Conservation (phyloP, 2,113 vertebrate genomes). For the Cardinalis cardinalis region DNA sequence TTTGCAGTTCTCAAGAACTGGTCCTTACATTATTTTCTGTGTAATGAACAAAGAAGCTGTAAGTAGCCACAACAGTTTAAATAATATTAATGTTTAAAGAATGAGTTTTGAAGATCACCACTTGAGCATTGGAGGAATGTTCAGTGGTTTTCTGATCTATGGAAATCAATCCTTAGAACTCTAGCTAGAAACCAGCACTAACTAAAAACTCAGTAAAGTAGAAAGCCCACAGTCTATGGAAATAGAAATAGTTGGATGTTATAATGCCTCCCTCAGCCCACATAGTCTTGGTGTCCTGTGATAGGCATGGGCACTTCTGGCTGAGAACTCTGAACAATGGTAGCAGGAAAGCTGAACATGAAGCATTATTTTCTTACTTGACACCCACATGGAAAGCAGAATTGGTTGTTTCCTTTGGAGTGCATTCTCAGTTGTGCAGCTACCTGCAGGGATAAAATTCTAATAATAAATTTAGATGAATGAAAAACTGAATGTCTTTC, state of each 20-base stretch:
- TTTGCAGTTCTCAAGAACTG: background rate
- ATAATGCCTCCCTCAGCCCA: background rate
- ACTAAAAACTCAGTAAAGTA: background rate
- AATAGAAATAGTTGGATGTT: background rate
- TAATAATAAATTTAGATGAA: background rate
- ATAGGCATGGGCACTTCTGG: background rate
- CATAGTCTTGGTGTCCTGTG: background rate
- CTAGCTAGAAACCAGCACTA: background rate
- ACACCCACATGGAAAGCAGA: background rate
- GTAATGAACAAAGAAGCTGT: background rate
- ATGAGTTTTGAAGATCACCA: background rate
- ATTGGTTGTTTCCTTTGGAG: background rate
- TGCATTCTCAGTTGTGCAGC: background rate
- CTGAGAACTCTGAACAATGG: accelerated
- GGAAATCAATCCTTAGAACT: background rate
- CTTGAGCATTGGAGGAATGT: accelerated
- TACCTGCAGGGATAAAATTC: background rate
- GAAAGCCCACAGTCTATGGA: background rate
- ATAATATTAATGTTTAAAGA: background rate
- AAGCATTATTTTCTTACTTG: background rate
- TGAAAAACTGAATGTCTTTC: background rate
- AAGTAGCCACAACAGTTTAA: background rate
- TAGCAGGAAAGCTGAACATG: background rate
- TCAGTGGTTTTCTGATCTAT: background rate
- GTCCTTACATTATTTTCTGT: background rate